Conservation (phyloP, 2,888 invertebrate species). For the Busseola fusca region DNA sequence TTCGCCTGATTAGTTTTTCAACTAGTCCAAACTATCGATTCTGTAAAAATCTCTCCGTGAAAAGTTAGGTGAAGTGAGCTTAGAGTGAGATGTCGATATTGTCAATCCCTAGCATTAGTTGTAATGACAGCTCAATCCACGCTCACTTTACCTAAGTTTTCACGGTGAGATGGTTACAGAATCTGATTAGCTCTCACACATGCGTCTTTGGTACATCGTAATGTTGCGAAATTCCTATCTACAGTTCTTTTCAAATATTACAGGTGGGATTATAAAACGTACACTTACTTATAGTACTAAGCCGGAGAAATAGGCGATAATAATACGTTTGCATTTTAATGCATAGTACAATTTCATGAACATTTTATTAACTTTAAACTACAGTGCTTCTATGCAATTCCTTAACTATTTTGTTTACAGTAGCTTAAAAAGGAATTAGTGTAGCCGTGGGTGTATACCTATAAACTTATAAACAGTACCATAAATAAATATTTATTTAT, state of each 20-base stretch:
- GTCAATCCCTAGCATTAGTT: no score
- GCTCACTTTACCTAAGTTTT: no score
- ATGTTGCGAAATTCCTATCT: background rate
- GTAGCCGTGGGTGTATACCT: background rate
- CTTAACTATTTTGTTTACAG: slow-evolving; percentile 4
- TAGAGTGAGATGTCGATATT: no score
- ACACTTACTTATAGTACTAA: slow-evolving; percentile 1
- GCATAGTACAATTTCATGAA: slow-evolving; percentile 32
- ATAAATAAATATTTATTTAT: background rate
- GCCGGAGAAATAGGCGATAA: background rate
- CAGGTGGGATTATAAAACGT: background rate
- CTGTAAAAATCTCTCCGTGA: no score
- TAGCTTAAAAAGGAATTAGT: background rate
- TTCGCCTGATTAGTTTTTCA: background rate
- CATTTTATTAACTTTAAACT: slow-evolving; percentile 19
- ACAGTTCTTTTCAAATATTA: background rate
- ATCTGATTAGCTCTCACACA: no score
- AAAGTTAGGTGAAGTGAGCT: no score
- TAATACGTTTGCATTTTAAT: slow-evolving; percentile 5
- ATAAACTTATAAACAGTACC: background rate
- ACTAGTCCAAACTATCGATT: no score
- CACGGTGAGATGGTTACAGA: no score
- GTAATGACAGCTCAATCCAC: no score
- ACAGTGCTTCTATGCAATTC: slow-evolving; percentile 11
- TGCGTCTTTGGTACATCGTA: background rate